Conservation (phyloP, 92 coral and sea anemone species). For the Montipora capitata region DNA sequence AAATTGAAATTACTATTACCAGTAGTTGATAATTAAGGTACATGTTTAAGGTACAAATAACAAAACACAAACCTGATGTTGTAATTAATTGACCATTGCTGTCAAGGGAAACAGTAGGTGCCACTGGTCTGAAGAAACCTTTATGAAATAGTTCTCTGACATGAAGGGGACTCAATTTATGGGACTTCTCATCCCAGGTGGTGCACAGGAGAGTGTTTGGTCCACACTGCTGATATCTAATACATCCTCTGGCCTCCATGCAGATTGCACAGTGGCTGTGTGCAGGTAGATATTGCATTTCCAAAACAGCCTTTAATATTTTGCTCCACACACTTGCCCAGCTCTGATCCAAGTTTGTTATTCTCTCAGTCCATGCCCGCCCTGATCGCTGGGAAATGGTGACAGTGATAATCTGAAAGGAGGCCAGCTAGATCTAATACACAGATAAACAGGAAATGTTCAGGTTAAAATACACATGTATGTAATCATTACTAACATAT, state of each 20-base stretch:
- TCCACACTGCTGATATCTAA: neutral
- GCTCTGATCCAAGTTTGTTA: neutral
- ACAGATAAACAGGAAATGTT: too few relatives aligned
- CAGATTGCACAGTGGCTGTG: neutral
- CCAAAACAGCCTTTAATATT: neutral
- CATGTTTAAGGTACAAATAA: neutral
- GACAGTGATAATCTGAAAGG: neutral
- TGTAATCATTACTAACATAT: too few relatives aligned
- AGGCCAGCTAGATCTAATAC: neutral
- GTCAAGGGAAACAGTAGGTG: constrained; percentile 42
- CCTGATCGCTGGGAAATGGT: neutral
- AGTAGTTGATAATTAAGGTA: neutral
- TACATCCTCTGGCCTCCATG: neutral
- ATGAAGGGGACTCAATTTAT: constrained; percentile 30
- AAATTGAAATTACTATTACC: neutral
- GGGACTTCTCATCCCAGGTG: constrained; percentile 21
- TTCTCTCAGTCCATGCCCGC: neutral
- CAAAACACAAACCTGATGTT: constrained; percentile 16
- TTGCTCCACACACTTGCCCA: neutral
- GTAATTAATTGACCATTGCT: constrained; percentile 26
- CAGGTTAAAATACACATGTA: too few relatives aligned
- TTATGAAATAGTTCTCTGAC: constrained; percentile 42
- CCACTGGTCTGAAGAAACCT: constrained; percentile 42
- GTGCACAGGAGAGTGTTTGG: constrained; percentile 7
- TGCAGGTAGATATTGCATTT: neutral